phyloP scores from a whole-genome alignment of 2,797 vertebrate species.

The Emys orbicularis region DNA sequence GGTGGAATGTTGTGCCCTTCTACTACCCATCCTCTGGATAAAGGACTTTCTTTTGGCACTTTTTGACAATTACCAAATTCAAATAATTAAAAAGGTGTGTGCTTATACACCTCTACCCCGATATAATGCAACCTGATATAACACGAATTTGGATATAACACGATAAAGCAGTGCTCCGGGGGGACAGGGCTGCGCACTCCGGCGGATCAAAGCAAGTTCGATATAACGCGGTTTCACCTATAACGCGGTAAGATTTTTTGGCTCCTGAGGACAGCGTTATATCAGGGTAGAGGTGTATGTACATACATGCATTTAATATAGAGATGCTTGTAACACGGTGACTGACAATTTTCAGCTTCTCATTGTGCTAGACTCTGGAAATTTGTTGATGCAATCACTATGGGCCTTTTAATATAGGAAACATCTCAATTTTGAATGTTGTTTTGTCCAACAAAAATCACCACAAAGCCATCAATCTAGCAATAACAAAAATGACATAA shows the following conservation, averaged over 20 bases:
- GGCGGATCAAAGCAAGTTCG: no score
- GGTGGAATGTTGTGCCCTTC: background rate
- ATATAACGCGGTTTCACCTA: no score
- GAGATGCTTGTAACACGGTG: background rate
- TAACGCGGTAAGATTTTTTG: no score
- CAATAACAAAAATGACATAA: background rate
- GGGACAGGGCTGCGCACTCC: no score
- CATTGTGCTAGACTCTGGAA: background rate
- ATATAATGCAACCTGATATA: no score
- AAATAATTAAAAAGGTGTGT: background rate
- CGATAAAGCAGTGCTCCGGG: no score
- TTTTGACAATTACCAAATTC: rapidly evolving
- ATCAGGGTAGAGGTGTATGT: background rate
- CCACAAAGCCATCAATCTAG: background rate
- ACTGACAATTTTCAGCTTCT: background rate
- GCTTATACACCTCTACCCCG: background rate
- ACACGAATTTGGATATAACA: no score
- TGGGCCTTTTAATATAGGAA: slow-evolving; percentile 3
- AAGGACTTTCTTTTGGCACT: background rate
- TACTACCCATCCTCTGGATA: background rate
- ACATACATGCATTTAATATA: background rate
- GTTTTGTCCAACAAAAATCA: background rate
- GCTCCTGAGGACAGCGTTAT: no score
- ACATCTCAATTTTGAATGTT: background rate
- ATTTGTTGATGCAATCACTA: background rate